These are phyloP conservation scores for Octopus sinensis DNA, from an alignment of 1,140 invertebrate species.

Conservation along the genomic window DNA sequence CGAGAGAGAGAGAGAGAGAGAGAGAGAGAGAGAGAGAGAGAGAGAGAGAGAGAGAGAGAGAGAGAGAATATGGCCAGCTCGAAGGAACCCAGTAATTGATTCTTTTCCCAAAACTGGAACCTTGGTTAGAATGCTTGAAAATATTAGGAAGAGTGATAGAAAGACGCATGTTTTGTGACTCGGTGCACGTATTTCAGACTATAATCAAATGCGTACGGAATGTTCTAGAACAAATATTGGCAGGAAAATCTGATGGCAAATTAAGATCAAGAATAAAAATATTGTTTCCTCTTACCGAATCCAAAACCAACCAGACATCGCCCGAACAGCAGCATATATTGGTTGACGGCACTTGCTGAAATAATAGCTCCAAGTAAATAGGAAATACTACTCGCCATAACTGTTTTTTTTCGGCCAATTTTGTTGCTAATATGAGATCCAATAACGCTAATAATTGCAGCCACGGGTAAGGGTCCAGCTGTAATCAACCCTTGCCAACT, in stretches of 20 bases:
- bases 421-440: background rate
- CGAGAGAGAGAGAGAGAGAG: too few relatives aligned
- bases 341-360: background rate
- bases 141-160: too few relatives aligned
- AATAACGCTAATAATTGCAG: background rate
- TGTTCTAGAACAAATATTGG: too few relatives aligned
- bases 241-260: too few relatives aligned
- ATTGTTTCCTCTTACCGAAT: background rate
- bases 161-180: too few relatives aligned
- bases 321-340: background rate
- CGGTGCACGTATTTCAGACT: too few relatives aligned
- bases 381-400: background rate
- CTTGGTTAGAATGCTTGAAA: too few relatives aligned
- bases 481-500: background rate
- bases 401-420: background rate
- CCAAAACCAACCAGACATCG: background rate
- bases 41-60: constrained; percentile 18
- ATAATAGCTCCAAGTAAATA: background rate
- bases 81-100: too few relatives aligned
- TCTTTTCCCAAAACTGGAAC: too few relatives aligned
- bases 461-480: background rate
- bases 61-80: background rate
- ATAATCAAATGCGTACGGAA: too few relatives aligned
- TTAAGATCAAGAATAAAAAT: background rate
- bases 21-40: background rate